Conservation (phyloP, 35 echinoderm and acorn worm genomes). For the Heliocidaris tuberculata region DNA sequence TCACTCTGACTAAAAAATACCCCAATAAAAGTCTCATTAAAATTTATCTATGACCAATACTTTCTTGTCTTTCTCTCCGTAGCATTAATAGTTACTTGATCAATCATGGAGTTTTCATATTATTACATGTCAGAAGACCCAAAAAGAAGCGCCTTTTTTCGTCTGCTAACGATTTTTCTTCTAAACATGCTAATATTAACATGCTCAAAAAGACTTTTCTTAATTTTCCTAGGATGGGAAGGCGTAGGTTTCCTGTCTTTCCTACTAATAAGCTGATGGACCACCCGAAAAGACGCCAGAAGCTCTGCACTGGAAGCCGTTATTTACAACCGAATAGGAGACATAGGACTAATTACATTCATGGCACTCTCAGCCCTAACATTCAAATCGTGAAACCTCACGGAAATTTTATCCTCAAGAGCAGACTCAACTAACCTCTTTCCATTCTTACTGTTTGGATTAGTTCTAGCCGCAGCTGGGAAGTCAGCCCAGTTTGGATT, state of each 20-base stretch:
- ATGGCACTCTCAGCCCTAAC: background rate
- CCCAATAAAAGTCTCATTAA: background rate
- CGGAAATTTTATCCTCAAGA: background rate
- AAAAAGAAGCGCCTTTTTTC: conserved; percentile 44
- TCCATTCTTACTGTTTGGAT: conserved; percentile 17
- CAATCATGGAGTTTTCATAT: conserved; percentile 75
- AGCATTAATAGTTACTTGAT: conserved; percentile 62
- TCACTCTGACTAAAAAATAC: conserved; percentile 15
- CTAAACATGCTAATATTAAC: conserved; percentile 69
- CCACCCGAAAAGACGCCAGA: conserved; percentile 61
- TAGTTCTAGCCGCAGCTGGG: conserved; percentile 57
- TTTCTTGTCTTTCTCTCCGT: conserved; percentile 49
- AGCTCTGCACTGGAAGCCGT: conserved; percentile 59
- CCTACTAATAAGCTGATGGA: conserved; percentile 70
- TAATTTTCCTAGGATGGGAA: conserved; percentile 75
- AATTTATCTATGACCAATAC: conserved; percentile 34
- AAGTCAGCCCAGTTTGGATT: conserved; percentile 75
- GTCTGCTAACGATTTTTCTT: conserved; percentile 58
- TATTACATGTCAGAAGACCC: conserved; percentile 80
- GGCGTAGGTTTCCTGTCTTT: conserved; percentile 80
- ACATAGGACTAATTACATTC: conserved; percentile 62
- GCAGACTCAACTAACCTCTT: background rate
- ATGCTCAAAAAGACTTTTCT: conserved; percentile 53
- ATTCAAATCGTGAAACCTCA: conserved; percentile 51
- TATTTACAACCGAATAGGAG: conserved; percentile 81